phyloP scores from a whole-genome alignment of 1,140 invertebrate genomes.

The Theocolax elegans region DNA sequence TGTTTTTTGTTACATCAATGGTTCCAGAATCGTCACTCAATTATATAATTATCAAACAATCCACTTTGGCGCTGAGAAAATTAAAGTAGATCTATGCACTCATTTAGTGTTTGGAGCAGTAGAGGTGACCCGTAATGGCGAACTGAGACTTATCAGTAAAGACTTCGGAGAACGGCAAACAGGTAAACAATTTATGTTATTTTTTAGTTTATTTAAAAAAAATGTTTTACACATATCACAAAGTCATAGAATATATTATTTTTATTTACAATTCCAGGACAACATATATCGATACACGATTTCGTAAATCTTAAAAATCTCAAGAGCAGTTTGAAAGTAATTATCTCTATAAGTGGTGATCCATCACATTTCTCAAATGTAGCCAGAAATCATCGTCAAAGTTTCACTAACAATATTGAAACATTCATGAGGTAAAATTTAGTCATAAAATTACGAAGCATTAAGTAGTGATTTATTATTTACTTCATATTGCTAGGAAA shows the following conservation, averaged over 20 bases:
- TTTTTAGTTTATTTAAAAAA: too few species aligned
- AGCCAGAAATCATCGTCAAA: not conserved
- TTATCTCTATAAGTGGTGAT: constrained; percentile 21
- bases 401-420: not conserved
- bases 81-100: constrained; percentile 19
- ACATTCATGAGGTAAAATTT: constrained; percentile 2
- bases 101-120: constrained; percentile 27
- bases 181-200: too few species aligned
- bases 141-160: not conserved
- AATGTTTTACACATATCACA: too few species aligned
- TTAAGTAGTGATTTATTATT: too few species aligned
- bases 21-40: not conserved
- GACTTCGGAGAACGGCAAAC: constrained; percentile 11
- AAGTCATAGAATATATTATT: too few species aligned
- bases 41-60: constrained; percentile 2
- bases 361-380: constrained; percentile 3
- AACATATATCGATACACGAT: constrained; percentile 17
- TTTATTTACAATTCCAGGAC: constrained; percentile 5
- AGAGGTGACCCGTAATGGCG: not conserved
- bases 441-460: too few species aligned
- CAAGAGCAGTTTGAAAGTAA: constrained; percentile 5
- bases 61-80: not conserved
- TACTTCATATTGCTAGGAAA: too few species aligned
- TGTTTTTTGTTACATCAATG: constrained; percentile 29
- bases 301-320: not conserved